A percentile compares a stretch with the other conserved stretches of the same genome.
phyloP scores from a whole-genome alignment of 2,797 vertebrate species.

The Bradypus variegatus region DNA sequence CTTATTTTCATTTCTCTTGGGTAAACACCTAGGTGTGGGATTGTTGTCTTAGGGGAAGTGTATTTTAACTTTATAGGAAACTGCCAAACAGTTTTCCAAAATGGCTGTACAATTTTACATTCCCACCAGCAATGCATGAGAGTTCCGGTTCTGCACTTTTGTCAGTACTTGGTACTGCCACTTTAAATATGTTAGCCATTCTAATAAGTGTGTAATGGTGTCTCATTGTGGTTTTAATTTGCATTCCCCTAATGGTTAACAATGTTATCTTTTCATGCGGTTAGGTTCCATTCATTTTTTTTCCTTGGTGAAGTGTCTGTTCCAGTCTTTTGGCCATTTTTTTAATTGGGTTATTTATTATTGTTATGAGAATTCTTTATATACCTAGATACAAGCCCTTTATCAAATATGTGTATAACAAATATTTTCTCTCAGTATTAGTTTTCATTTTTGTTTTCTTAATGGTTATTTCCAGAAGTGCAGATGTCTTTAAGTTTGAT shows the following conservation, averaged over 20 bases:
- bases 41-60: neutral
- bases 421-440: neutral
- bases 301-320: neutral
- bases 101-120: neutral
- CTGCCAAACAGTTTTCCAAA: neutral
- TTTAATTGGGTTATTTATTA: neutral
- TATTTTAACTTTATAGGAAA: neutral
- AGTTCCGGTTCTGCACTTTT: neutral
- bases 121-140: neutral
- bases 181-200: neutral
- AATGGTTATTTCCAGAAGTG: neutral
- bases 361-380: constrained; percentile 8
- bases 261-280: neutral
- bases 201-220: neutral
- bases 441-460: neutral
- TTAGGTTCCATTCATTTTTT: neutral
- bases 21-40: neutral
- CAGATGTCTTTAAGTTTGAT: neutral
- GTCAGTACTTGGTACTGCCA: neutral
- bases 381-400: neutral
- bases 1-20: neutral
- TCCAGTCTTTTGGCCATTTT: neutral
- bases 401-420: neutral
- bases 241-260: neutral
- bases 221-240: neutral